A percentile compares a stretch with the other conserved stretches of the same genome.
Conservation (phyloP, 2,888 invertebrate genomes). For the Noctua comes region DNA sequence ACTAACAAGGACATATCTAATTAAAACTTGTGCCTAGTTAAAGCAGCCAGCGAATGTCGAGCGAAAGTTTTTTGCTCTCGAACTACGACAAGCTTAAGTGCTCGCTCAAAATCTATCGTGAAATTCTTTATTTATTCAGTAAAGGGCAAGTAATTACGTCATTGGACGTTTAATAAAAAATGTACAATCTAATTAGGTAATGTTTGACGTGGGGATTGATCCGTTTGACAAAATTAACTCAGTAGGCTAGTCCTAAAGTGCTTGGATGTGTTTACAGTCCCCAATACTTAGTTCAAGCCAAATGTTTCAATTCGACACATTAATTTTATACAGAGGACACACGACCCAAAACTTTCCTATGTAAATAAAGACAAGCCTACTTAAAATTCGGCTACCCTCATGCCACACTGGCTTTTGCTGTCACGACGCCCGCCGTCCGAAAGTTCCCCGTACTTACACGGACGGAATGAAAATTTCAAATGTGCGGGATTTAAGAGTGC, state of each 20-base stretch:
- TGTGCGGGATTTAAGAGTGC: constrained; percentile 71
- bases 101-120: constrained; percentile 22
- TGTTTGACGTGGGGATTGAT: neutral
- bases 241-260: constrained; percentile 17
- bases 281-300: constrained; percentile 26
- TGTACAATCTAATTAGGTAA: neutral
- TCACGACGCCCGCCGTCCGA: constrained; percentile 61
- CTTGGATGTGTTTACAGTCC: constrained; percentile 19
- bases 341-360: constrained; percentile 59
- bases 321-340: constrained; percentile 42
- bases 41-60: constrained; percentile 64
- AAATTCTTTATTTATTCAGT: constrained; percentile 28
- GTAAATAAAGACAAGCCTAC: constrained; percentile 61
- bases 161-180: constrained; percentile 4
- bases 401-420: constrained; percentile 68
- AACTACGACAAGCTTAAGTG: constrained; percentile 40
- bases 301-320: constrained; percentile 42
- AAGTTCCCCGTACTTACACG: constrained; percentile 68
- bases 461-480: constrained; percentile 74
- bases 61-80: constrained; percentile 69
- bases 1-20: constrained; percentile 76
- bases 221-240: neutral
- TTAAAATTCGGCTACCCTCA: constrained; percentile 64
- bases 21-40: constrained; percentile 76
- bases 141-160: neutral